Base-by-base conservation (phyloP, 1,140 invertebrate species). In the Halictus rubicundus region DNA sequence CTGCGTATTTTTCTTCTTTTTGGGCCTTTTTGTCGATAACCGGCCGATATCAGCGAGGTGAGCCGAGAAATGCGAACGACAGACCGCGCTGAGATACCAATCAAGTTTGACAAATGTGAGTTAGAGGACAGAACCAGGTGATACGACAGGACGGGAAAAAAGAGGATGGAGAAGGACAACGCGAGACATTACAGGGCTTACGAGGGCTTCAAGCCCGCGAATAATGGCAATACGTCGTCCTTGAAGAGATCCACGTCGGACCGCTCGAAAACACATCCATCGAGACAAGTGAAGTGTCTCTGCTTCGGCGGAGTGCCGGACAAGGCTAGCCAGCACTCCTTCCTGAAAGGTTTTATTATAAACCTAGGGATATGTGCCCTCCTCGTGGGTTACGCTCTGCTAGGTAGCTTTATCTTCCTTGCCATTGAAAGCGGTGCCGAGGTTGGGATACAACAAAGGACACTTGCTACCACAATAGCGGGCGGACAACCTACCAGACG, bases 341-440 rank as follows among this genome's bases (percentile, higher is more conserved):
- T 96, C 61, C 89, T 96, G 39, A 94, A 96, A 19, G 96, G 96
- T 19, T 94, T 97, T 74, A 94, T 97, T 80, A 98, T 97, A 10
- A 98, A 98, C 91, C 93, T 98, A 37, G 97, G 97, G 0, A 97
- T 99, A 63, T 98, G 97, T 89, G 95, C 95, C 52, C 94, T 98
- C 37, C 95, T 99, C 1, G 94, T 99, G 6, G 96, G 96, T 5
- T 99, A 99, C 92, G 98, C 97, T 0, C 93, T 99, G 16, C 93
- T 98, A 66, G 97, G 97, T 23, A 98, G 98, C 52, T 97, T 99
- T 89, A 97, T 99, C 85, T 99, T 99, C 90, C 94, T 98, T 57
- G 96, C 97, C 25, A 96, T 98, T 52, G 98, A 99, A 93, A 96
- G 96, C 57, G 95, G 94, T 88, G 94, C 94, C 89, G 96, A 94